Percentiles rank a stretch among this genome's conserved stretches.
Evolutionary conservation across 2,888 invertebrate species (phyloP).

Genomic region (Troglohyphantes excavatus): DNA sequence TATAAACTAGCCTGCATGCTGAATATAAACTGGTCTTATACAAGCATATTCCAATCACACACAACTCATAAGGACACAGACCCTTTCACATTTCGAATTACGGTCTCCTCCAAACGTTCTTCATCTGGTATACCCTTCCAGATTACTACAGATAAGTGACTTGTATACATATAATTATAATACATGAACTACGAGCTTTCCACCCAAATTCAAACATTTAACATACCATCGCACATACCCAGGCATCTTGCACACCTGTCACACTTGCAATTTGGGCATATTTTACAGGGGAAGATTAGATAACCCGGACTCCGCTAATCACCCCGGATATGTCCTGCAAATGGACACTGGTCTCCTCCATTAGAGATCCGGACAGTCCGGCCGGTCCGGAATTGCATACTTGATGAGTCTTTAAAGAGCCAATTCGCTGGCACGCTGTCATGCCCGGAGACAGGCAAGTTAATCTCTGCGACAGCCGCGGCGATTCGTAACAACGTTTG

Average conservation of each 20-base stretch:
- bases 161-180: background rate
- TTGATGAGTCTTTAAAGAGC: slow-evolving; percentile 64
- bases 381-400: slow-evolving; percentile 62
- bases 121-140: background rate
- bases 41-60: no score
- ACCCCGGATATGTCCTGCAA: slow-evolving; percentile 47
- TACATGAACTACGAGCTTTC: background rate
- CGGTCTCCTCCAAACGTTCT: background rate
- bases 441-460: slow-evolving; percentile 74
- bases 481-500: slow-evolving; percentile 71
- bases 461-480: slow-evolving; percentile 71
- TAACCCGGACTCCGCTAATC: slow-evolving; percentile 49
- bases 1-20: no score
- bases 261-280: slow-evolving; percentile 27
- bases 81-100: background rate
- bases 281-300: background rate
- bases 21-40: no score
- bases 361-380: slow-evolving; percentile 47
- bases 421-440: slow-evolving; percentile 38
- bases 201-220: slow-evolving; percentile 61
- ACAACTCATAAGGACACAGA: background rate
- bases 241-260: slow-evolving; percentile 2
- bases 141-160: background rate
- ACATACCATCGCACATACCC: slow-evolving; percentile 6
- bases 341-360: slow-evolving; percentile 75